phyloP scores from a whole-genome alignment of 2,888 invertebrate species.

The Caenorhabditis becei region DNA sequence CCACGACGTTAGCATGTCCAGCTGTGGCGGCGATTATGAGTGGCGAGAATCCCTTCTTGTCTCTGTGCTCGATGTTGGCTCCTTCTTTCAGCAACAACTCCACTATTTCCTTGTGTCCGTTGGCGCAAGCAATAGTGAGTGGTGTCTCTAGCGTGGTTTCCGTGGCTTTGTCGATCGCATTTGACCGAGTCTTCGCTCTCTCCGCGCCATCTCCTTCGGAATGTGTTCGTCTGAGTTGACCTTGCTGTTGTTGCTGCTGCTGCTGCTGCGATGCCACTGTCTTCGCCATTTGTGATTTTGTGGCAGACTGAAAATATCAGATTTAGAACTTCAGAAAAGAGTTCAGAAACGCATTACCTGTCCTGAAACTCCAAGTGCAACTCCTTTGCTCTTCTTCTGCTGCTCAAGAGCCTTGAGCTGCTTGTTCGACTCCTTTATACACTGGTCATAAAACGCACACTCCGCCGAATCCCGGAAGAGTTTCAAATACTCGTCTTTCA shows the following conservation, averaged over 20 bases:
- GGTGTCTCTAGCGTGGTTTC: conserved; percentile 99
- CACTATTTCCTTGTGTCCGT: conserved; percentile 95
- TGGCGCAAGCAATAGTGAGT: conserved; percentile 90
- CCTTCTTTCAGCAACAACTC: conserved; percentile 92
- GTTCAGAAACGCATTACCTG: conserved; percentile 9
- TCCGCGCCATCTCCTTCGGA: conserved; percentile 56
- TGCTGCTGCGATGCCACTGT: conserved; percentile 13
- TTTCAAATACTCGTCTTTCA: conserved; percentile 45
- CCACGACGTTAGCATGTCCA: conserved; percentile 92
- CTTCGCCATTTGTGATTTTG: conserved; percentile 31
- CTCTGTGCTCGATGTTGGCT: conserved; percentile 97
- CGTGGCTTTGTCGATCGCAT: conserved; percentile 91
- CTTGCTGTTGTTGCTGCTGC: conserved; percentile 30
- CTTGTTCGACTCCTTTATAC: conserved; percentile 25
- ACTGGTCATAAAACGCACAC: conserved; percentile 45
- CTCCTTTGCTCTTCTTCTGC: conserved; percentile 14
- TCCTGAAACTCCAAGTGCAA: conserved; percentile 1
- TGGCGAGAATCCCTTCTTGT: conserved; percentile 97
- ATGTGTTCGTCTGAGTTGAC: conserved; percentile 56
- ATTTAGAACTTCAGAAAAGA: background rate
- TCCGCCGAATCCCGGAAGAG: conserved; percentile 40
- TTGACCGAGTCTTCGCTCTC: conserved; percentile 81
- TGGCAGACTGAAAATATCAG: conserved; percentile 22
- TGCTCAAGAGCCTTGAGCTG: conserved; percentile 28
- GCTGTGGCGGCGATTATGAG: conserved; percentile 97